Conservation (phyloP, 2,113 vertebrate species). For the Ophiodon elongatus region DNA sequence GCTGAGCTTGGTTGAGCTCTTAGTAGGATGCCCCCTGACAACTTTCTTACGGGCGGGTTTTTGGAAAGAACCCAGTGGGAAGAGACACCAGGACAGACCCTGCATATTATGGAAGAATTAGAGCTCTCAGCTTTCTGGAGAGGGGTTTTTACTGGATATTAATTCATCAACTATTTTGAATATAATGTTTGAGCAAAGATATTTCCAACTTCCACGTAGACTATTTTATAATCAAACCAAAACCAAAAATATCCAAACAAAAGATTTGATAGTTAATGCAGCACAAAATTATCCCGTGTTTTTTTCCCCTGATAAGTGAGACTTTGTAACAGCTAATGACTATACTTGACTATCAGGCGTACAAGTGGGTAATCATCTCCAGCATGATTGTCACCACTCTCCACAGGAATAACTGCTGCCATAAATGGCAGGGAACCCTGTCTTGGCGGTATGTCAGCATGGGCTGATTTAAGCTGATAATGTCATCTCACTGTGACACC, state of each 20-base stretch:
- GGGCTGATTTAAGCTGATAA: slow-evolving; percentile 64
- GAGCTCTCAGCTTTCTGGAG: slow-evolving; percentile 4
- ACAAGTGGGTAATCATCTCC: slow-evolving; percentile 63
- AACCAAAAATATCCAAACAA: background rate
- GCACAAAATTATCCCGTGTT: slow-evolving; percentile 2
- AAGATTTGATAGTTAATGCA: slow-evolving; percentile 6
- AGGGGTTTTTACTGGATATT: slow-evolving; percentile 27
- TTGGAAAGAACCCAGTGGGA: background rate
- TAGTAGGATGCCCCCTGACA: background rate
- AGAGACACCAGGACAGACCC: slow-evolving; percentile 1
- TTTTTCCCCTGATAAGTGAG: background rate
- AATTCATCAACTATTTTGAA: background rate
- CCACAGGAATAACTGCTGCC: slow-evolving; percentile 69
- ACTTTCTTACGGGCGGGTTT: background rate
- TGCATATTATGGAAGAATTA: slow-evolving; percentile 2
- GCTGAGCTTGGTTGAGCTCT: background rate
- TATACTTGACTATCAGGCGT: slow-evolving; percentile 43
- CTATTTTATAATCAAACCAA: background rate
- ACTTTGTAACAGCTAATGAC: slow-evolving; percentile 57
- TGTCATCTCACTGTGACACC: slow-evolving; percentile 47
- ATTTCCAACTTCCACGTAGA: background rate
- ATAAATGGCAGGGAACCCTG: slow-evolving; percentile 66
- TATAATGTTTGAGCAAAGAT: background rate
- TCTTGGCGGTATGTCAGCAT: slow-evolving; percentile 26
- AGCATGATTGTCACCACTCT: slow-evolving; percentile 65